Percentiles rank a stretch among this genome's conserved stretches.
Evolutionary conservation across 2,113 vertebrate species (phyloP).

Genomic region (Malurus elegans): DNA sequence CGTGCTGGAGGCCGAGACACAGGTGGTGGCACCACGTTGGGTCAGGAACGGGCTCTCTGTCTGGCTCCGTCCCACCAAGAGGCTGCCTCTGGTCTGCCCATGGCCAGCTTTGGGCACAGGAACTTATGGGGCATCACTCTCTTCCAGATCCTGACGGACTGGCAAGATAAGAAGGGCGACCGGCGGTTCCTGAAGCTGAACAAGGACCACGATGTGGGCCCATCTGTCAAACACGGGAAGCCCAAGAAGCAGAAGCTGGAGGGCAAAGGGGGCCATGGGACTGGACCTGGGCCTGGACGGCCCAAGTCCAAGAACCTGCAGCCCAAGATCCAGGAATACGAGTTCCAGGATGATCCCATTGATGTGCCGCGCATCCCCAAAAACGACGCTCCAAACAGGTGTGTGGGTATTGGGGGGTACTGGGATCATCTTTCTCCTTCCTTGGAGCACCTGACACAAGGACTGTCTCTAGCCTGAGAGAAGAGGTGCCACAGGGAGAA

Average conservation of each 20-base stretch:
- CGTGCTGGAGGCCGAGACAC: slow-evolving; percentile 93
- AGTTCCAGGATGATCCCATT: slow-evolving; percentile 93
- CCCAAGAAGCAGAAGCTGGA: slow-evolving; percentile 97
- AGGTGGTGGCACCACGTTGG: slow-evolving; percentile 71
- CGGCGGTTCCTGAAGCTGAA: slow-evolving; percentile 89
- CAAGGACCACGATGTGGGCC: slow-evolving; percentile 89
- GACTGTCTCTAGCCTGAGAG: fast-evolving
- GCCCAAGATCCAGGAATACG: slow-evolving; percentile 94
- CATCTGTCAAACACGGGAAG: slow-evolving; percentile 89
- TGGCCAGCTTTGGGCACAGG: fast-evolving
- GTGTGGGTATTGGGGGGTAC: not conserved
- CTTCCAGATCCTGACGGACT: slow-evolving; percentile 94
- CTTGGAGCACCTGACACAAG: fast-evolving
- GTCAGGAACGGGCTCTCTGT: not conserved
- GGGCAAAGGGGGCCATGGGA: slow-evolving; percentile 87
- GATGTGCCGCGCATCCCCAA: slow-evolving; percentile 96
- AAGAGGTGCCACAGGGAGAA: too few species aligned
- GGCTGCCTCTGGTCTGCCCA: not conserved
- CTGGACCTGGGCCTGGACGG: slow-evolving; percentile 89
- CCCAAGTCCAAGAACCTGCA: slow-evolving; percentile 95
- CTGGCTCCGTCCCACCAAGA: not conserved
- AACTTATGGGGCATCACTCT: not conserved
- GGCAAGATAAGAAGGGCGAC: slow-evolving; percentile 98
- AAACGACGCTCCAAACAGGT: slow-evolving; percentile 98
- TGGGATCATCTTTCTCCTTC: not conserved